Evolutionary conservation across 2,113 vertebrate genomes (phyloP).

Genomic region (Rhea pennata): DNA sequence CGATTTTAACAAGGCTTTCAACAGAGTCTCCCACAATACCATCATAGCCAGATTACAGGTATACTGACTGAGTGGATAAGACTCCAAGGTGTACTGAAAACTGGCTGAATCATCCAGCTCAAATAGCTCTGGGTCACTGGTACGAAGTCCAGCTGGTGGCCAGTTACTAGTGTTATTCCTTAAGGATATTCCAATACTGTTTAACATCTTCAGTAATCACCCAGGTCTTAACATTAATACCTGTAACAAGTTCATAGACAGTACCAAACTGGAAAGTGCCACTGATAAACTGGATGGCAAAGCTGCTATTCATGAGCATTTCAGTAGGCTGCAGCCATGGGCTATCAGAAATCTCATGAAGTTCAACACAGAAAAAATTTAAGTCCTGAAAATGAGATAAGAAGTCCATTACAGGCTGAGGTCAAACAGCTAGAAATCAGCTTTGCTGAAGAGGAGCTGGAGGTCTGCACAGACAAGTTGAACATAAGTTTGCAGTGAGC

Average conservation of each 20-base stretch:
- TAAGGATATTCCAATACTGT: background rate
- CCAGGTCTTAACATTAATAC: background rate
- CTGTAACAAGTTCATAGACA: background rate
- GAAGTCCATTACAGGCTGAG: background rate
- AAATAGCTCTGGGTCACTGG: background rate
- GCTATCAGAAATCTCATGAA: background rate
- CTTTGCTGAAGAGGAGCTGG: background rate
- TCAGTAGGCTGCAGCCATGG: background rate
- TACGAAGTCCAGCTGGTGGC: background rate
- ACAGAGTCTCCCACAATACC: background rate
- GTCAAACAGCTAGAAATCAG: background rate
- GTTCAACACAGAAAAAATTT: background rate
- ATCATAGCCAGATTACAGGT: background rate
- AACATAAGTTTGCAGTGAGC: background rate
- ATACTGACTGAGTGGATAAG: background rate
- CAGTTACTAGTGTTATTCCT: background rate
- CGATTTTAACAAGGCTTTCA: background rate
- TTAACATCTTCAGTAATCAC: background rate
- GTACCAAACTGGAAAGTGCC: background rate
- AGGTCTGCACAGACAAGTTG: background rate
- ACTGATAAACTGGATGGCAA: fast-evolving
- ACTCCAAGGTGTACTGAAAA: background rate
- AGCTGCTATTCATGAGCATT: background rate
- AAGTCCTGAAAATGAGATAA: background rate
- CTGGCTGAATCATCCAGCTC: background rate